These are phyloP conservation scores for Poecilia gillii DNA, from an alignment of 2,797 vertebrate species.

Conservation along the genomic window DNA sequence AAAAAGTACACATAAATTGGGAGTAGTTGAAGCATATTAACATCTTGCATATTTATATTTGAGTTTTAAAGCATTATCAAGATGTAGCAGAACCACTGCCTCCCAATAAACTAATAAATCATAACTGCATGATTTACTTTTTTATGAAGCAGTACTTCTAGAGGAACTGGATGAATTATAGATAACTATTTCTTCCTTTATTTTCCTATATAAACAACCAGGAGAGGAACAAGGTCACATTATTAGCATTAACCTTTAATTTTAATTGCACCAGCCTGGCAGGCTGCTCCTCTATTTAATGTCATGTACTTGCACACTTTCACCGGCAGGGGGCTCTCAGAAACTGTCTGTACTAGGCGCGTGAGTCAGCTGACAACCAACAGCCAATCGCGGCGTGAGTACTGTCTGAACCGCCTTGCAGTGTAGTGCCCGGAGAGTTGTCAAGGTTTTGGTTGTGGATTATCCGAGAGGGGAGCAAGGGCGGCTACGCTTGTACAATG, in stretches of 20 bases:
- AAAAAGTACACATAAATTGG: not conserved
- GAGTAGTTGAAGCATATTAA: not conserved
- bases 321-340: slow-evolving; percentile 44
- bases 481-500: slow-evolving; percentile 78
- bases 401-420: slow-evolving; percentile 51
- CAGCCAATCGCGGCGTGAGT: slow-evolving; percentile 66
- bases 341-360: not conserved
- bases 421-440: slow-evolving; percentile 64
- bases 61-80: not conserved
- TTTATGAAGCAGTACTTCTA: not conserved
- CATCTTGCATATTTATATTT: not conserved
- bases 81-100: not conserved
- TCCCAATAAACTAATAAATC: not conserved
- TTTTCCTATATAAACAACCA: not conserved
- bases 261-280: not conserved
- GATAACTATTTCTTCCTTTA: not conserved
- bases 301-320: not conserved
- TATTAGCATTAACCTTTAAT: not conserved
- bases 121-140: not conserved
- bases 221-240: not conserved
- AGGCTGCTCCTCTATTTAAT: not conserved
- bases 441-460: slow-evolving; percentile 68
- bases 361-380: slow-evolving; percentile 58
- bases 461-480: slow-evolving; percentile 67
- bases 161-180: not conserved